phyloP scores from a whole-genome alignment of 2,797 vertebrate species.

The Calcarius lapponicus region DNA sequence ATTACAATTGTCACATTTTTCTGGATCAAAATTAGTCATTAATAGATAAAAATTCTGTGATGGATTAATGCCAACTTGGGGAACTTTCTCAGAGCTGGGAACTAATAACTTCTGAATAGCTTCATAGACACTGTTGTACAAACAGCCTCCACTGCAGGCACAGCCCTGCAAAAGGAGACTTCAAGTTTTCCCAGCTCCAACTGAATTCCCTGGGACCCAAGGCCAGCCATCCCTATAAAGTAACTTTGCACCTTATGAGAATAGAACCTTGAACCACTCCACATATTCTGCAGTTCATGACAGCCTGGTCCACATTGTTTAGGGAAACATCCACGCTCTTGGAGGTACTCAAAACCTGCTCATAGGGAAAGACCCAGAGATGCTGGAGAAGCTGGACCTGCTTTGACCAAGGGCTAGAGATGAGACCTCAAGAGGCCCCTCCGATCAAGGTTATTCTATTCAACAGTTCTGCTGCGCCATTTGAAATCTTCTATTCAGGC shows the following conservation, averaged over 20 bases:
- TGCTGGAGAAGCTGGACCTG: not conserved
- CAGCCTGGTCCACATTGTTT: not conserved
- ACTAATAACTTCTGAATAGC: not conserved
- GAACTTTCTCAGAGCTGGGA: not conserved
- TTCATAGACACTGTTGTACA: not conserved
- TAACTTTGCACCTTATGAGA: not conserved
- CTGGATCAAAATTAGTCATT: conserved; percentile 10
- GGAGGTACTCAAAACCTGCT: not conserved
- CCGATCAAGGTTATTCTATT: not conserved
- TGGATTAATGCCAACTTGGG: not conserved
- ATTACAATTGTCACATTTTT: conserved; percentile 24
- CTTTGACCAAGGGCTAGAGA: not conserved
- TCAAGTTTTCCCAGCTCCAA: not conserved
- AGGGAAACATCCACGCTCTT: not conserved
- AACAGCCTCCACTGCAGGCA: not conserved
- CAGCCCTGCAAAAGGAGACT: not conserved
- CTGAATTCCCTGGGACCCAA: not conserved
- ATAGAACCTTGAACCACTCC: not conserved
- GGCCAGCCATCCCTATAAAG: not conserved
- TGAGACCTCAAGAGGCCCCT: not conserved
- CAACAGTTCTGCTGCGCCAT: not conserved
- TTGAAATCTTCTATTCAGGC: not conserved
- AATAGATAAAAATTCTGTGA: conserved; percentile 28
- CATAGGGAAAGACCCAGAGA: not conserved
- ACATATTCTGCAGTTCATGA: not conserved